These are phyloP conservation scores for Chelon labrosus DNA, from an alignment of 2,797 vertebrate genomes.

Conservation along the genomic window DNA sequence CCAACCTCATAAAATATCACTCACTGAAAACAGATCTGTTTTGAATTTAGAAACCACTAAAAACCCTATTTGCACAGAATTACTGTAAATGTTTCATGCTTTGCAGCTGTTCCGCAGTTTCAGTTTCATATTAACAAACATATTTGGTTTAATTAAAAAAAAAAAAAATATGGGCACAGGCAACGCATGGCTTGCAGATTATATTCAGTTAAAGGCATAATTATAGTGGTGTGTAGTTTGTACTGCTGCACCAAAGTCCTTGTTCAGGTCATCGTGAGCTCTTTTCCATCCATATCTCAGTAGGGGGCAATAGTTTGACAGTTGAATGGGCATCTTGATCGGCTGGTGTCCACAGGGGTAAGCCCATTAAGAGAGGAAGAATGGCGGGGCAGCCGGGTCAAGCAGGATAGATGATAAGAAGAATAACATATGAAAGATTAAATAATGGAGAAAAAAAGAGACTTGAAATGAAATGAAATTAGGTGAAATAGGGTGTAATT, in stretches of 20 bases:
- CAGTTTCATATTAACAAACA: not conserved
- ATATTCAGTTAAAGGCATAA: conserved; percentile 37
- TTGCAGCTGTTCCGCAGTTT: not conserved
- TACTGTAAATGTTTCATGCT: not conserved
- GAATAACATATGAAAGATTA: conserved; percentile 71
- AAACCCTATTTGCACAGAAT: conserved; percentile 6
- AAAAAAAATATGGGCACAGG: not conserved
- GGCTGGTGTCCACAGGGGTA: conserved; percentile 69
- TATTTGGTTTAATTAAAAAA: conserved; percentile 5
- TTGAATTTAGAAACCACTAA: not conserved
- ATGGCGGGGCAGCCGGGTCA: conserved; percentile 71
- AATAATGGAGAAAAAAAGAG: conserved; percentile 59
- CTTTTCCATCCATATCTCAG: conserved; percentile 64
- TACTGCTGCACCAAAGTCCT: conserved; percentile 63
- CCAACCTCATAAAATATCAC: conserved; percentile 1
- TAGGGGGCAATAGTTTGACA: conserved; percentile 62
- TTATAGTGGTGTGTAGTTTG: conserved; percentile 42
- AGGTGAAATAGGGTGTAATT: conserved; percentile 61
- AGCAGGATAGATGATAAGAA: conserved; percentile 67
- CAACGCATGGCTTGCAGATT: not conserved
- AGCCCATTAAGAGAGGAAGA: conserved; percentile 75
- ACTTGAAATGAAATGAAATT: conserved; percentile 71
- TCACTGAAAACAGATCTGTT: not conserved
- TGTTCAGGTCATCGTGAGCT: conserved; percentile 63
- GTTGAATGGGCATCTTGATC: conserved; percentile 77